Conservation (phyloP, 30 jellyfish, hydroid and myxozoan species). For the Aurelia sp. region DNA sequence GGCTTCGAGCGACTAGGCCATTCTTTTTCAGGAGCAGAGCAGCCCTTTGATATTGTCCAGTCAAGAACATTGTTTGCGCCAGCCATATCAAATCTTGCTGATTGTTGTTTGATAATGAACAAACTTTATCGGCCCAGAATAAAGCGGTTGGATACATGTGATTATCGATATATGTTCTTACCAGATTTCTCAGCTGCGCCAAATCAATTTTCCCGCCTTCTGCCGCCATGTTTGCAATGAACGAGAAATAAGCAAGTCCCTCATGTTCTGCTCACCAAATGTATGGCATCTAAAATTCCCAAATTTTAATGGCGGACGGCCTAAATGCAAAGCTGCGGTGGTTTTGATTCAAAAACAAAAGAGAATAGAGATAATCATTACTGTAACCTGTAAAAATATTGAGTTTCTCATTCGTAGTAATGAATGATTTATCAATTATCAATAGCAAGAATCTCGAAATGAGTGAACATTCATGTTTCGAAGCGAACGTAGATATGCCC, state of each 20-base stretch:
- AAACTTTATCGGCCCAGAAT: constrained; percentile 96
- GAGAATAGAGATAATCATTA: too few species aligned
- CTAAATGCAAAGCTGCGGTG: not conserved
- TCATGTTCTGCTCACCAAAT: not conserved
- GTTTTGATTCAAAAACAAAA: too few species aligned
- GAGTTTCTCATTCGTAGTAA: not conserved
- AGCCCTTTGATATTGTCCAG: constrained; percentile 85
- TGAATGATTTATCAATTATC: not conserved
- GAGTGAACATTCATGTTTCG: too few species aligned
- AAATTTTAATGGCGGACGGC: not conserved
- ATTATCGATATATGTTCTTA: constrained; percentile 86
- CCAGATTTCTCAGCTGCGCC: constrained; percentile 88
- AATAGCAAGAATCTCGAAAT: too few species aligned
- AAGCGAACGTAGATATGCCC: too few species aligned
- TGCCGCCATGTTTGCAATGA: constrained; percentile 46
- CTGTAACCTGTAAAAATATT: not conserved
- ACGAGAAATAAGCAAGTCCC: not conserved
- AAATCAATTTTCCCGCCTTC: constrained; percentile 89
- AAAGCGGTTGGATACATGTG: constrained; percentile 88
- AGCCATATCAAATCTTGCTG: constrained; percentile 92
- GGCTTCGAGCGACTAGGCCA: constrained; percentile 63
- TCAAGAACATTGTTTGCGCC: constrained; percentile 79
- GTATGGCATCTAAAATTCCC: not conserved
- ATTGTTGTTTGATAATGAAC: constrained; percentile 79
- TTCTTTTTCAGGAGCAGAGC: constrained; percentile 76